phyloP scores from a whole-genome alignment of 2,113 vertebrate genomes.

The Grus americana region DNA sequence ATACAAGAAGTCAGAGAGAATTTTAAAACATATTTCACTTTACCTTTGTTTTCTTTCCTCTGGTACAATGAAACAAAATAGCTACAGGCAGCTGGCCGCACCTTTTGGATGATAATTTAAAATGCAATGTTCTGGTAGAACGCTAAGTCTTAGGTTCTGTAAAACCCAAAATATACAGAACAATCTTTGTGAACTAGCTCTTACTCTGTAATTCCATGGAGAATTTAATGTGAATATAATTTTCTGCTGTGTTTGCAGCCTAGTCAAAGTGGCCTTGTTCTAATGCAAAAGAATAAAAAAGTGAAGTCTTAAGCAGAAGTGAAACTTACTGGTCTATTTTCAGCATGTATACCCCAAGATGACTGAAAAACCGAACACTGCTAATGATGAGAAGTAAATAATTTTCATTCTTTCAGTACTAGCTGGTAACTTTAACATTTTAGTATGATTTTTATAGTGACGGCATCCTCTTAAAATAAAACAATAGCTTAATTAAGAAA shows the following conservation, averaged over 20 bases:
- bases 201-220: neutral
- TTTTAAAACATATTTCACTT: neutral
- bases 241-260: conserved; percentile 5
- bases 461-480: neutral
- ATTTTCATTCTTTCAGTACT: neutral
- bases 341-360: neutral
- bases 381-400: neutral
- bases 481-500: conserved; percentile 27
- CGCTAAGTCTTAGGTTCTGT: neutral
- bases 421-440: neutral
- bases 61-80: neutral
- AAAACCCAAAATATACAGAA: neutral
- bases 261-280: neutral
- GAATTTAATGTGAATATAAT: neutral
- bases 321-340: conserved; percentile 3
- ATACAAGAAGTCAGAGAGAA: neutral
- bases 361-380: neutral
- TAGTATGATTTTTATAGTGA: neutral
- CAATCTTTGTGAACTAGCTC: neutral
- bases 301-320: neutral
- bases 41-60: neutral
- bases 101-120: conserved; percentile 1
- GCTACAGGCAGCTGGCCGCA: neutral
- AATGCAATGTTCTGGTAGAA: neutral
- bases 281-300: neutral